These are phyloP conservation scores for Furcifer pardalis DNA, from an alignment of 2,797 vertebrate genomes.

Conservation along the genomic window DNA sequence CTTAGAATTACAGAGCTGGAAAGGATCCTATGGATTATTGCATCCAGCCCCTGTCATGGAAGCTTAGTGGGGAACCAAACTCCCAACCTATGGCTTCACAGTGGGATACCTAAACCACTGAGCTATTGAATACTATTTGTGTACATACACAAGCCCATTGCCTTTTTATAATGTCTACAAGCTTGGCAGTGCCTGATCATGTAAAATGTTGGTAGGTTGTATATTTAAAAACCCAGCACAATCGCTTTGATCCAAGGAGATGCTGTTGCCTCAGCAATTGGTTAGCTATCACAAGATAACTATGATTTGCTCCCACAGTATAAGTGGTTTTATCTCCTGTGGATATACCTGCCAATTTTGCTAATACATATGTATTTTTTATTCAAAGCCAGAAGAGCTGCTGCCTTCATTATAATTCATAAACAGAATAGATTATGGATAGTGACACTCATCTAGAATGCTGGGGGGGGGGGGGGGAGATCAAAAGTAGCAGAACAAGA, in stretches of 20 bases:
- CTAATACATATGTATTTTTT: accelerated
- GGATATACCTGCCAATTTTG: background rate
- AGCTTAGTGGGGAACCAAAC: too few relatives aligned
- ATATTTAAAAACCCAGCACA: background rate
- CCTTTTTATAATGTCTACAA: background rate
- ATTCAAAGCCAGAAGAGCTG: background rate
- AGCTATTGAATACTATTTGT: background rate
- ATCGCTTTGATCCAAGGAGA: background rate
- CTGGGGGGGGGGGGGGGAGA: too few relatives aligned
- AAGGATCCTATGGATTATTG: too few relatives aligned
- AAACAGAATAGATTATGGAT: background rate
- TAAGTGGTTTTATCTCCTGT: constrained; percentile 16
- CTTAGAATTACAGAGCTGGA: too few relatives aligned
- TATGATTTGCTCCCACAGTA: background rate
- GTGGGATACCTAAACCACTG: too few relatives aligned
- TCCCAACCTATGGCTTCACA: too few relatives aligned
- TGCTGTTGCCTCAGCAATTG: background rate
- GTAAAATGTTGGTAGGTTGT: background rate
- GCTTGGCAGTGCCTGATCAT: background rate
- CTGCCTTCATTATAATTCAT: background rate
- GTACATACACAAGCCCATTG: background rate
- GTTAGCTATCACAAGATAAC: background rate
- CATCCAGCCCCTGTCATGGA: too few relatives aligned
- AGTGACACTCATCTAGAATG: constrained; percentile 38
- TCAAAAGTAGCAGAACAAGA: constrained; percentile 5